Conservation (phyloP, 2,888 invertebrate genomes). For the Zootermopsis nevadensis region DNA sequence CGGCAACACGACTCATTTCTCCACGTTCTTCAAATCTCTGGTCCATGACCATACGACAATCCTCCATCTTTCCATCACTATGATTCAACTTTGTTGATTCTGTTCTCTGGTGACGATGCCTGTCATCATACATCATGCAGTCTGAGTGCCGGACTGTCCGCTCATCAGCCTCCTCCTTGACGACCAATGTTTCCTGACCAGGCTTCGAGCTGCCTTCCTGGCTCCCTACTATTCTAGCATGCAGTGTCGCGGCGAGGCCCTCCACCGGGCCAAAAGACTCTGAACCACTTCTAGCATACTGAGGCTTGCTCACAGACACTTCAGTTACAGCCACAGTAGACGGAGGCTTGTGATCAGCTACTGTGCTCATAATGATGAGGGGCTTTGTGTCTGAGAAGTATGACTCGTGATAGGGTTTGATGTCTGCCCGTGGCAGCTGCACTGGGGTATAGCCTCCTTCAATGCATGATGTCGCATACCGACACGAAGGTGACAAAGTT, state of each 20-base stretch:
- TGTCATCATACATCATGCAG: constrained; percentile 48
- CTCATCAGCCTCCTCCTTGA: constrained; percentile 53
- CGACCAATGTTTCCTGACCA: constrained; percentile 59
- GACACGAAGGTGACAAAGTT: constrained; percentile 44
- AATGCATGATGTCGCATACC: constrained; percentile 42
- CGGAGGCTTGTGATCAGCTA: constrained; percentile 41
- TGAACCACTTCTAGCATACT: background rate
- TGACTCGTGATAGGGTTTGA: constrained; percentile 78
- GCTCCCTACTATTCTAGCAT: constrained; percentile 79
- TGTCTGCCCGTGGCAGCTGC: constrained; percentile 74
- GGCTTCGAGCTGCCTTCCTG: constrained; percentile 67
- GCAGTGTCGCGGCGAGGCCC: constrained; percentile 86
- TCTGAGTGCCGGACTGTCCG: constrained; percentile 53
- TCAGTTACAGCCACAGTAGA: background rate
- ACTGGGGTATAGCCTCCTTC: constrained; percentile 66
- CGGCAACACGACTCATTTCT: background rate
- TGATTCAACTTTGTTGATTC: too few species aligned
- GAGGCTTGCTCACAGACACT: constrained; percentile 13
- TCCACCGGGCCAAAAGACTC: constrained; percentile 61
- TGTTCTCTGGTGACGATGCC: background rate
- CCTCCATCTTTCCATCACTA: background rate
- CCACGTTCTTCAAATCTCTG: background rate
- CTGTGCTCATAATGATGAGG: constrained; percentile 56
- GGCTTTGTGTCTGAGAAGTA: constrained; percentile 74
- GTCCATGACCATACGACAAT: background rate